These are phyloP conservation scores for Lepus timidus DNA, from an alignment of 2,113 vertebrate genomes.

Conservation along the genomic window DNA sequence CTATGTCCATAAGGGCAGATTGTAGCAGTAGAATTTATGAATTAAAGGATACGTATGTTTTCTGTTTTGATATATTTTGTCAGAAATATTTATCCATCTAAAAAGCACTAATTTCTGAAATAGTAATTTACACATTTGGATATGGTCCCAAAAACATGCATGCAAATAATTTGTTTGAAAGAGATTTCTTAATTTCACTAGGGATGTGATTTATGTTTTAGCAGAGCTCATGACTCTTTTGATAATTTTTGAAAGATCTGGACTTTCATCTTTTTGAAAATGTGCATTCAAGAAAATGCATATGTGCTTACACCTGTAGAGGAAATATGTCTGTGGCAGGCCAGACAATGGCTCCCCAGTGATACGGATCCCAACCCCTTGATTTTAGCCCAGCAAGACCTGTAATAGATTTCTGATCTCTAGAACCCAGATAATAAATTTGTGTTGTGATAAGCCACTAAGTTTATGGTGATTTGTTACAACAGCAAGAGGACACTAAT, in stretches of 20 bases:
- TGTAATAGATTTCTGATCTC: background rate
- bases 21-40: background rate
- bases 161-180: background rate
- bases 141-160: background rate
- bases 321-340: background rate
- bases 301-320: background rate
- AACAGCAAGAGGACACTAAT: background rate
- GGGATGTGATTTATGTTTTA: background rate
- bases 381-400: background rate
- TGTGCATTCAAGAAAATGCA: background rate
- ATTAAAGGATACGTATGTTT: background rate
- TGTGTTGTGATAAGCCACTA: background rate
- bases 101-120: conserved; percentile 7
- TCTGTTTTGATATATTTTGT: conserved; percentile 10
- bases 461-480: background rate
- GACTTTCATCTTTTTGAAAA: background rate
- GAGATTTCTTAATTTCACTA: conserved; percentile 24
- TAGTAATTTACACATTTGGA: background rate
- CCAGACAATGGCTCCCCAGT: background rate
- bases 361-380: background rate
- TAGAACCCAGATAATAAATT: background rate
- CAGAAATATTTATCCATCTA: background rate
- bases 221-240: background rate
- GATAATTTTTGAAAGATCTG: background rate
- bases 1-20: conserved; percentile 17